phyloP scores from a whole-genome alignment of 2,888 invertebrate species.

The Cheilosia variabilis region DNA sequence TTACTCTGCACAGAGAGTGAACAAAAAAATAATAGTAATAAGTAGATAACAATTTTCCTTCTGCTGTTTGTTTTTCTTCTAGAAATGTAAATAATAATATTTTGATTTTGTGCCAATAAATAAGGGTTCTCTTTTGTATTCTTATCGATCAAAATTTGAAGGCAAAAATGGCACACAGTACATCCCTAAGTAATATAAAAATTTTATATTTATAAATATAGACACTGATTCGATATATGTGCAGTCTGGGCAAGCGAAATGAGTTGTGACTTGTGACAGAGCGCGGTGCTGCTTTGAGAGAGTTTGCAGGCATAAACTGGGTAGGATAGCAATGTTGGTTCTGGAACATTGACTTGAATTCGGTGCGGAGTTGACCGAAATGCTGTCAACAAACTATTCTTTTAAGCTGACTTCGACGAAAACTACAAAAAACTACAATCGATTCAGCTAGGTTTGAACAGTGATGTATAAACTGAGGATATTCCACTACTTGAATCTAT shows the following conservation, averaged over 20 bases:
- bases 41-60: slow-evolving; percentile 38
- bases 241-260: not conserved
- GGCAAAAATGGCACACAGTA: slow-evolving; percentile 74
- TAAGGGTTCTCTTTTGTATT: slow-evolving; percentile 37
- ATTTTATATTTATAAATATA: not conserved
- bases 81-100: slow-evolving; percentile 21
- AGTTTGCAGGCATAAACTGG: too few relatives aligned
- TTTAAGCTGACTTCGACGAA: too few relatives aligned
- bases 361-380: too few relatives aligned
- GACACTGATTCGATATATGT: slow-evolving; percentile 8
- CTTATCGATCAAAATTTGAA: slow-evolving; percentile 50
- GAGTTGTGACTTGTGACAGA: not conserved
- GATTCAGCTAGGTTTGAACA: too few relatives aligned
- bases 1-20: slow-evolving; percentile 18
- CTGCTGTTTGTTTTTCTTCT: slow-evolving; percentile 45
- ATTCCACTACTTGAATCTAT: too few relatives aligned
- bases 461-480: too few relatives aligned
- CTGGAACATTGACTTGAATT: too few relatives aligned
- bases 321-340: too few relatives aligned
- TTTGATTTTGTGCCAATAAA: slow-evolving; percentile 75
- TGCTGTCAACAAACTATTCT: too few relatives aligned
- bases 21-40: slow-evolving; percentile 22
- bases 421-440: too few relatives aligned
- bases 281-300: too few relatives aligned
- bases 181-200: slow-evolving; percentile 44